A percentile compares a stretch with the other conserved stretches of the same genome.
Evolutionary conservation across 1,140 invertebrate species (phyloP).

Genomic region (Hycleus cichorii): DNA sequence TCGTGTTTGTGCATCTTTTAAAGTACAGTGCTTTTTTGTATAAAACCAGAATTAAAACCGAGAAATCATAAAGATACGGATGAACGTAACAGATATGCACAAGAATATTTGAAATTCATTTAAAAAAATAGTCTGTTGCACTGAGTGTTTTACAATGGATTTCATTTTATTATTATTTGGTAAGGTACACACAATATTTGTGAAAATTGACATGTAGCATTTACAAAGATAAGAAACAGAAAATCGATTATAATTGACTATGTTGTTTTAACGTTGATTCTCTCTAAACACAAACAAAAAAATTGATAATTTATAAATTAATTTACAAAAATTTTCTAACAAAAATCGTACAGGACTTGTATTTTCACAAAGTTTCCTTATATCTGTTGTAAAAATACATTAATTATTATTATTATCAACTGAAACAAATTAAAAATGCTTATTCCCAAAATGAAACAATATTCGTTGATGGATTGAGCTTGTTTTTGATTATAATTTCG

Average conservation of each 20-base stretch:
- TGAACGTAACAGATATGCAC: conserved; percentile 29
- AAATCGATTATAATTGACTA: conserved; percentile 19
- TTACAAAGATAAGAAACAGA: conserved; percentile 3
- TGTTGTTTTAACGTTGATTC: conserved; percentile 2
- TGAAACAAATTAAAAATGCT: conserved; percentile 6
- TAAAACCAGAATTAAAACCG: conserved; percentile 11
- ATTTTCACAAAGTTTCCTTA: conserved; percentile 7
- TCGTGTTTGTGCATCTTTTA: conserved; percentile 18
- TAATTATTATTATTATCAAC: conserved; percentile 5
- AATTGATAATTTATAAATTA: conserved; percentile 13
- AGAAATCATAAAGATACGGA: background rate
- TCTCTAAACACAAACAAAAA: background rate
- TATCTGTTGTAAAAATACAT: too few species aligned
- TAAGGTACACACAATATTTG: conserved; percentile 12
- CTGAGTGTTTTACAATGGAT: conserved; percentile 13
- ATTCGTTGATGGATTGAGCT: background rate
- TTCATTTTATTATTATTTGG: background rate
- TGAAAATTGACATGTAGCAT: conserved; percentile 18
- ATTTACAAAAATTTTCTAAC: conserved; percentile 5
- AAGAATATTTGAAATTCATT: conserved; percentile 9
- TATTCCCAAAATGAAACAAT: background rate
- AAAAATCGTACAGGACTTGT: conserved; percentile 12
- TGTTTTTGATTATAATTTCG: background rate
- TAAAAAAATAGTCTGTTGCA: conserved; percentile 11
- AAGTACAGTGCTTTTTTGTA: conserved; percentile 24